Percentiles rank a stretch among this genome's conserved stretches.
These are phyloP conservation scores for Reticulitermes speratus DNA, from an alignment of 1,140 invertebrate genomes.

Conservation along the genomic window DNA sequence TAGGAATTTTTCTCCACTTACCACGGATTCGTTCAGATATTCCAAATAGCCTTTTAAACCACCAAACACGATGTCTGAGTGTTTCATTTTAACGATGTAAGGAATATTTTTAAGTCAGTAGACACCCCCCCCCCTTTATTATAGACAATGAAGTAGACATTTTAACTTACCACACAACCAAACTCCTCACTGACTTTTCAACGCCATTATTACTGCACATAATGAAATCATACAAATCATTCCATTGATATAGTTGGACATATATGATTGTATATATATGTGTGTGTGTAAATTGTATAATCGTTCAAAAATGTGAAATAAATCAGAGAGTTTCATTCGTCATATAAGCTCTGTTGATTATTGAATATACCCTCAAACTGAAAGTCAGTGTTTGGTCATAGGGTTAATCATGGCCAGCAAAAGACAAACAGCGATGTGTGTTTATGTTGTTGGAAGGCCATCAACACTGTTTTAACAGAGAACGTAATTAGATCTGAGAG, in stretches of 20 bases:
- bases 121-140: background rate
- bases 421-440: too few relatives aligned
- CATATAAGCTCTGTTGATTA: background rate
- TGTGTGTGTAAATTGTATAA: conserved; percentile 17
- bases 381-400: too few relatives aligned
- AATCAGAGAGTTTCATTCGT: conserved; percentile 16
- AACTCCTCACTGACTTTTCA: background rate
- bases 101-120: background rate
- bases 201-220: background rate
- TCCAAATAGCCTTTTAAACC: background rate
- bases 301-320: conserved; percentile 16
- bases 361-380: background rate
- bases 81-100: background rate
- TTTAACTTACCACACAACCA: background rate
- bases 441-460: too few relatives aligned
- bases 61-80: background rate
- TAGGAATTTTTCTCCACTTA: too few relatives aligned
- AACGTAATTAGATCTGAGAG: too few relatives aligned
- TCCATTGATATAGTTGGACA: conserved; percentile 7
- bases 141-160: background rate
- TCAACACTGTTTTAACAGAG: too few relatives aligned
- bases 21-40: background rate
- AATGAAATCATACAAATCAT: background rate
- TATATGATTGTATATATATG: conserved; percentile 1
- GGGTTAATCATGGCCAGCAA: too few relatives aligned